Evolutionary conservation across 64 coral and sea anemone species (phyloP), one percentile per base, ranked within the genome.

Genomic region (Cladopsammia gracilis): DNA sequence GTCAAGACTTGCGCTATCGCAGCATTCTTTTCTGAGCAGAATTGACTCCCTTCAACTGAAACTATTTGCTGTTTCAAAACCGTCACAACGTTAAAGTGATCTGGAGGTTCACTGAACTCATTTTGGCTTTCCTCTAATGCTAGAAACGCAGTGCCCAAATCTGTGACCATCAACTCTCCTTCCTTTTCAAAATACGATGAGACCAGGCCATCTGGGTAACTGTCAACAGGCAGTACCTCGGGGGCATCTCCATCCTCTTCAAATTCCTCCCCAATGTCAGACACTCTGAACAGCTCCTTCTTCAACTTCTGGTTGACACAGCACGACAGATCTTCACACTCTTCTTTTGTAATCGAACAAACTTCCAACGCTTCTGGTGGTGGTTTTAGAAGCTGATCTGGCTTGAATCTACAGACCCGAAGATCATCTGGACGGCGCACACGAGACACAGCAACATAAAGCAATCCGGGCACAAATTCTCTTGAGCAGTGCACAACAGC

Each of bases 191-290:
- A 65, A 22, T 69, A 86, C 0, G 62, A 86, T 6, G 26, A 18
- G 9, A 86, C 64, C 16, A 56, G 77, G n/a, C 82, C 62, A 48
- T 86, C 64, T 42, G 61, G 12, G 58, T 86, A 52, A n/a, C 50
- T 86, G 82, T 65, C 61, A 15, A 86, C 24, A 50, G 50, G 49
- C 14, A 66, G 18, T 69, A 62, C 51, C 58, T 86, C 61, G 5
- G 25, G 62, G n/a, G 82, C 24, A 50, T 68, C 4, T 48, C 42
- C 22, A 50, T 87, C 45, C 57, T 10, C 7, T 7, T 72, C 65
- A 54, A 54, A 53, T 11, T 87, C 47, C 64, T 52, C 22, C 10
- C 16, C 46, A 25, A 20, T 82, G 6, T 82, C 56, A 25, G 23
- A 16, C 14, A 82, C 84, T 26, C 18, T 53, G 20, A 72, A 71